phyloP scores from a whole-genome alignment of 2,797 vertebrate species.

The Neoniphon sammara region DNA sequence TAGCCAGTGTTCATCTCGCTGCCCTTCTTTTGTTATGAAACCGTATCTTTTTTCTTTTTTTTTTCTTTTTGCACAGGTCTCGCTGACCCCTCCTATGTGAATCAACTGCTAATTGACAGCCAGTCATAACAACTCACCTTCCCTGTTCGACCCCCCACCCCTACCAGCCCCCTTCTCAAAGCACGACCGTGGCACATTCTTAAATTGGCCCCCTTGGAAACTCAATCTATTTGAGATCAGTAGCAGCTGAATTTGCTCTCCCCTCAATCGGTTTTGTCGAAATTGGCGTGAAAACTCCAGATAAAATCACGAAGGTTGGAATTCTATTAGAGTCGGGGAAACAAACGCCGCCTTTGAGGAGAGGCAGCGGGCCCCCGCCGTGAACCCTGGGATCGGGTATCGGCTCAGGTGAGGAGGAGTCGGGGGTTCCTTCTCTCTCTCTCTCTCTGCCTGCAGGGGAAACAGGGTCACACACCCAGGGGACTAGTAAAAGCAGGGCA shows the following conservation, averaged over 20 bases:
- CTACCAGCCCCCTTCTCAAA: conserved; percentile 54
- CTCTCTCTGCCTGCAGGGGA: conserved; percentile 60
- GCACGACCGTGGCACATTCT: conserved; percentile 74
- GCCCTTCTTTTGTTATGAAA: conserved; percentile 81
- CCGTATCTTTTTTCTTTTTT: conserved; percentile 59
- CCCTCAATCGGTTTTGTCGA: conserved; percentile 78
- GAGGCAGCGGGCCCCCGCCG: conserved; percentile 59
- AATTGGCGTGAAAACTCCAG: conserved; percentile 83
- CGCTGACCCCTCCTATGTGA: conserved; percentile 77
- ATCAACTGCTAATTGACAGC: conserved; percentile 86
- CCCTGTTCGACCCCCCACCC: conserved; percentile 52
- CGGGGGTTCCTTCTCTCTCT: conserved; percentile 50
- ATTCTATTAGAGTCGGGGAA: conserved; percentile 75
- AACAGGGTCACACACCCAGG: conserved; percentile 73
- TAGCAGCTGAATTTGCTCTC: conserved; percentile 83
- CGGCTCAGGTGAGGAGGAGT: conserved; percentile 77
- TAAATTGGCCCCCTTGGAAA: conserved; percentile 77
- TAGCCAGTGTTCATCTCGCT: conserved; percentile 71
- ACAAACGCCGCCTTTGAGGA: conserved; percentile 76
- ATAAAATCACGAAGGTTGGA: conserved; percentile 79
- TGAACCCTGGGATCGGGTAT: conserved; percentile 77
- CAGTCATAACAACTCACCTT: conserved; percentile 85
- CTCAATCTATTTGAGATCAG: conserved; percentile 83
- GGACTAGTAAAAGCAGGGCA: conserved; percentile 73
- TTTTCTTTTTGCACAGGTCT: conserved; percentile 54